phyloP scores from a whole-genome alignment of 2,797 vertebrate species.

The Chrysocyon brachyurus region DNA sequence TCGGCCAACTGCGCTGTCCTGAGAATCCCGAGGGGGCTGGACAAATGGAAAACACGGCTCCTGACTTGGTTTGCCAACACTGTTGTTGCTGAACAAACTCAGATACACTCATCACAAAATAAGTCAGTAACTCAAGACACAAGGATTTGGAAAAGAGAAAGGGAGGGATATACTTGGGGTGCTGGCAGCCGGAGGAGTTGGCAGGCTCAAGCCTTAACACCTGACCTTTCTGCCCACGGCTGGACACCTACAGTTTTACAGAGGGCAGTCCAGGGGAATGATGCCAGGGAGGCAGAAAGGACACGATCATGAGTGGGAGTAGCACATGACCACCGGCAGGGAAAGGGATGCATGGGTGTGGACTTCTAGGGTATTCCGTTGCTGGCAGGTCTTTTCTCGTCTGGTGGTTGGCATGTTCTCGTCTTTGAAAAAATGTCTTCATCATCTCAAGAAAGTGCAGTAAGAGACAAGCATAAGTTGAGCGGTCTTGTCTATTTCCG shows the following conservation, averaged over 20 bases:
- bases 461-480: not conserved
- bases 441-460: not conserved
- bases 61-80: not conserved
- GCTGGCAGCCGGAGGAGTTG: not conserved
- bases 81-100: not conserved
- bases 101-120: not conserved
- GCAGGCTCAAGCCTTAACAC: not conserved
- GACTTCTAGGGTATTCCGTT: not conserved
- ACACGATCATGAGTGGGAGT: not conserved
- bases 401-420: not conserved
- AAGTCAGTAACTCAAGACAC: not conserved
- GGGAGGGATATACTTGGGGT: not conserved
- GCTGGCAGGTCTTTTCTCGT: not conserved
- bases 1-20: not conserved
- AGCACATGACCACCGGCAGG: not conserved
- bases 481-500: not conserved
- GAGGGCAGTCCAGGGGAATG: fast-evolving
- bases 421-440: not conserved
- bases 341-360: fast-evolving
- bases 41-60: not conserved
- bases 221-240: not conserved
- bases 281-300: not conserved
- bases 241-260: not conserved
- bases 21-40: not conserved
- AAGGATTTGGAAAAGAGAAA: not conserved